Evolutionary conservation across 2,113 vertebrate genomes (phyloP).

Genomic region (Chloebia gouldiae): DNA sequence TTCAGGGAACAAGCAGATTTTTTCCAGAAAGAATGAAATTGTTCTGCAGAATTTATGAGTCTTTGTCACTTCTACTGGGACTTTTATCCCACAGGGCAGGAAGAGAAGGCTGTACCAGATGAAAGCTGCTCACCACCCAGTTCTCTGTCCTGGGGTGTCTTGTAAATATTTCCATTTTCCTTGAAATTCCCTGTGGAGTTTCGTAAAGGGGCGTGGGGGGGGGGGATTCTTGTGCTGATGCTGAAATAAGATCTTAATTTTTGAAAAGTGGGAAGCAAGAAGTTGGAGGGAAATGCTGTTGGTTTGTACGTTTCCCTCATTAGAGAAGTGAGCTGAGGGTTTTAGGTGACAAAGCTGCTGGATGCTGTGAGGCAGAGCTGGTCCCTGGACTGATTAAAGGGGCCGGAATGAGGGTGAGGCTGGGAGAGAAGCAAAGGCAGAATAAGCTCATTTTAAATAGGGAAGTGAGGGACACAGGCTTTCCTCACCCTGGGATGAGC

Average conservation of each 20-base stretch:
- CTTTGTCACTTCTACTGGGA: slow-evolving; percentile 20
- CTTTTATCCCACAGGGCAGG: slow-evolving; percentile 15
- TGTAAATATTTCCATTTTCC: not conserved
- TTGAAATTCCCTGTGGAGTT: not conserved
- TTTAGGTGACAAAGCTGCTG: not conserved
- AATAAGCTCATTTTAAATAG: not conserved
- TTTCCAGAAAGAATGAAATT: slow-evolving; percentile 31
- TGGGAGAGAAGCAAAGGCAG: not conserved
- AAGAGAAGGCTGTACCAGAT: not conserved
- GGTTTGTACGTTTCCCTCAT: fast-evolving
- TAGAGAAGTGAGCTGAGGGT: not conserved
- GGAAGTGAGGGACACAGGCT: not conserved
- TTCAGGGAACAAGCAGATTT: not conserved
- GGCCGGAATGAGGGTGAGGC: not conserved
- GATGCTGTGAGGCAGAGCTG: not conserved
- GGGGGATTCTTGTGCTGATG: too few relatives aligned
- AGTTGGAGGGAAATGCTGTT: not conserved
- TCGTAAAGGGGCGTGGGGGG: not conserved
- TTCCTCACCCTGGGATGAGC: not conserved
- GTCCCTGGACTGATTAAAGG: fast-evolving
- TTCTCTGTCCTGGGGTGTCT: not conserved
- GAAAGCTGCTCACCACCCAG: not conserved
- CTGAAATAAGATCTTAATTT: not conserved
- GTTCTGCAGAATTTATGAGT: slow-evolving; percentile 5
- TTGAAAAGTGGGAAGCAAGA: not conserved